Base-by-base conservation (phyloP, 2,797 vertebrate genomes). In the Pteronotus mesoamericanus region DNA sequence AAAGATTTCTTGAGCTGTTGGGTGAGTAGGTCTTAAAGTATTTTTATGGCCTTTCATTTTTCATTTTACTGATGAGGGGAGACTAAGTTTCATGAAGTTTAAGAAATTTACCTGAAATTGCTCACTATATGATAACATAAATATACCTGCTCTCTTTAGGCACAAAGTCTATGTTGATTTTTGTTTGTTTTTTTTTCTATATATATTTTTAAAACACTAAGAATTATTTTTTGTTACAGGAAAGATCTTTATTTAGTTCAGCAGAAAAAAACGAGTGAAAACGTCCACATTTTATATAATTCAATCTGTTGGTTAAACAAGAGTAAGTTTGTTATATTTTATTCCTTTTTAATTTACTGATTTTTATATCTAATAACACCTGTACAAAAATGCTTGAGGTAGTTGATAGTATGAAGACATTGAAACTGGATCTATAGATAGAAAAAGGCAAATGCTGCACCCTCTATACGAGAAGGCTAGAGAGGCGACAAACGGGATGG, bases 41-140 rank as follows among this genome's bases (percentile, higher is more conserved):
- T 29, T 77, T 55, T 86, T 12, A 51, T 51, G 69, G 9, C 2
- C 4, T 75, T 85, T 83, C 14, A 42, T 29, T 75, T 69, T 86
- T 48, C 77, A 6, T 91, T 95, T 95, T 85, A 83, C n/a, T 95
- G 69, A 75, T 39, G 34, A n/a, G 29, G 44, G 94, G 42, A 29
- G 10, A 51, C 83, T 74, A 48, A 57, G 19, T 57, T 53, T 9
- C 22, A 48, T 55, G 75, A 34, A 80, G 0, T 0, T 72, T 93
- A 90, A 86, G 18, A 69, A 80, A 57, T 59, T 96, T 89, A 39
- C 22, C 39, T n/a, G 74, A 94, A 64, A 82, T 79, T 48, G 48
- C 48, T 66, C 51, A 37, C 46, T 48, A 71, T 91, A 74, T 86
- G 74, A 77, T 69, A 32, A 24, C 29, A 6, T 46, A n/a, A 42